Evolutionary conservation across 2,888 invertebrate genomes (phyloP).

Genomic region (Andrena haemorrhoa): DNA sequence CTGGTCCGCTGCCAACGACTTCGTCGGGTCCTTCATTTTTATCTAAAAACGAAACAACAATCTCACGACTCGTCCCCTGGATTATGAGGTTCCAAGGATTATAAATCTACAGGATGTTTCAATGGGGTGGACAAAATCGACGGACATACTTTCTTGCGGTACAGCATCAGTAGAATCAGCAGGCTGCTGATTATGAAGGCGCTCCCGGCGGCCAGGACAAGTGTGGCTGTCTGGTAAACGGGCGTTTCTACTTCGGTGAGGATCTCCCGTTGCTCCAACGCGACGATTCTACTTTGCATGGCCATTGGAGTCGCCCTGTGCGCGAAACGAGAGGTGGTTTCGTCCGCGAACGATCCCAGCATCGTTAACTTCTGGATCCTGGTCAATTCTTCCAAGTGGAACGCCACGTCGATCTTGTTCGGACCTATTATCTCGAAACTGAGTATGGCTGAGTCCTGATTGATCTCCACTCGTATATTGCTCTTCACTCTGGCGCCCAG

Average conservation of each 20-base stretch:
- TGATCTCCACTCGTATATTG: constrained; percentile 77
- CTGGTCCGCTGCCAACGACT: constrained; percentile 78
- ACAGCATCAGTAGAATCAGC: constrained; percentile 91
- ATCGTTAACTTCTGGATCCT: constrained; percentile 86
- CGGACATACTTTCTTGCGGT: constrained; percentile 87
- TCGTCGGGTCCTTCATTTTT: constrained; percentile 73
- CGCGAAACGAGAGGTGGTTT: constrained; percentile 88
- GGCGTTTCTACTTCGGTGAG: constrained; percentile 89
- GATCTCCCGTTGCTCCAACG: constrained; percentile 89
- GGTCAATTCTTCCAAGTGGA: constrained; percentile 92
- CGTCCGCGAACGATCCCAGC: constrained; percentile 87
- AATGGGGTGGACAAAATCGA: not conserved
- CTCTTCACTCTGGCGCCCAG: constrained; percentile 82
- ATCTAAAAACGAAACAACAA: constrained; percentile 66
- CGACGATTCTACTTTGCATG: constrained; percentile 84
- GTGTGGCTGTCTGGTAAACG: constrained; percentile 90
- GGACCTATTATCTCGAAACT: constrained; percentile 88
- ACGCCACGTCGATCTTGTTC: constrained; percentile 92
- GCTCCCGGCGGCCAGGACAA: constrained; percentile 91
- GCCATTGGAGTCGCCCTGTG: constrained; percentile 85
- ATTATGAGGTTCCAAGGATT: no score
- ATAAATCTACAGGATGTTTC: no score
- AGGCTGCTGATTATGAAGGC: constrained; percentile 92
- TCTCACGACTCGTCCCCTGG: no score
- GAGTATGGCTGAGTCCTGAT: constrained; percentile 80